Evolutionary conservation across 2,113 vertebrate species (phyloP).

Genomic region (Hepsetus odoe): DNA sequence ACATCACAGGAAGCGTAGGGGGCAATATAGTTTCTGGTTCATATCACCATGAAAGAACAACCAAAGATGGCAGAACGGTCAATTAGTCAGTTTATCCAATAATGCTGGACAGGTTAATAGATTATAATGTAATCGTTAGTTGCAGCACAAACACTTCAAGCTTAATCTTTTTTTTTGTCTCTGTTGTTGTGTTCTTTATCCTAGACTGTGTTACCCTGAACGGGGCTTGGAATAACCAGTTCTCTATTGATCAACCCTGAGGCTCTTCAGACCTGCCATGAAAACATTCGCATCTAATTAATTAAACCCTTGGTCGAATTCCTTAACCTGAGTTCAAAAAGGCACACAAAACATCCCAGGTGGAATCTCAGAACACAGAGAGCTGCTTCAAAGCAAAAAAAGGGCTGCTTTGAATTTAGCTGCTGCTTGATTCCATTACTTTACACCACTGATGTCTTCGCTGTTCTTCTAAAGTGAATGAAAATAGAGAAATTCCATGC

Average conservation of each 20-base stretch:
- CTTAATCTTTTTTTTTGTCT: background rate
- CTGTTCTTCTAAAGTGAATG: no score
- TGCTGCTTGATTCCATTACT: no score
- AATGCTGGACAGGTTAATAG: background rate
- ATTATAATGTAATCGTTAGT: background rate
- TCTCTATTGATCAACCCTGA: background rate
- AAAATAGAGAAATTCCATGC: no score
- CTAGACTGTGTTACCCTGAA: background rate
- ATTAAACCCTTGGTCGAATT: background rate
- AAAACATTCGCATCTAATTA: background rate
- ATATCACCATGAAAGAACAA: no score
- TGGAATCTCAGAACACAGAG: background rate
- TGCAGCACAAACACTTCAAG: background rate
- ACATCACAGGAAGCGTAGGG: no score
- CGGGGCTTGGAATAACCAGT: background rate
- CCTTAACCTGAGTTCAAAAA: background rate
- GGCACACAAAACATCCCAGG: background rate
- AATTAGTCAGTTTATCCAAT: background rate
- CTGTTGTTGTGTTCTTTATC: background rate
- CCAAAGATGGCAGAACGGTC: no score
- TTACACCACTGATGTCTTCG: no score
- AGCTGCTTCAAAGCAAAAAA: no score
- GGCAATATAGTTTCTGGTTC: no score
- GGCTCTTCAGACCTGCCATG: background rate
- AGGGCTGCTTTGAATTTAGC: no score